Evolutionary conservation across 2,113 vertebrate genomes (phyloP), one percentile per base, ranked within the genome.

Genomic region (Pyrgilauda ruficollis): DNA sequence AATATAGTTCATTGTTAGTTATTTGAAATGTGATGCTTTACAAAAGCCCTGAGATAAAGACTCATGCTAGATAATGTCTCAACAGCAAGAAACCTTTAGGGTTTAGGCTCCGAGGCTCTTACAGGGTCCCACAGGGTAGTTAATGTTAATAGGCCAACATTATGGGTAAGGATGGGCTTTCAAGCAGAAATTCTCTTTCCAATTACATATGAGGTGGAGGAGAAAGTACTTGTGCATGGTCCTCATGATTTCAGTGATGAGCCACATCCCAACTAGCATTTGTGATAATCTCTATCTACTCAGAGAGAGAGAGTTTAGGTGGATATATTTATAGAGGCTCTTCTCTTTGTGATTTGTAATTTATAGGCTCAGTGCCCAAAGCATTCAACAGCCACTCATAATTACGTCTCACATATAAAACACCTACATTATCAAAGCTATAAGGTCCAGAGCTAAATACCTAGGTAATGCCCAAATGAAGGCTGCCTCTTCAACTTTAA

Each of bases 321-420:
- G 49, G 66, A 81, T 78, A 17, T 73, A 90, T 85, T 90, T 87
- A 78, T 20, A 84, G 53, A 59, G 37, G 35, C 16, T 81, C 41
- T 74, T 72, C 52, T 80, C 70, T 63, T 47, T 94, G 56, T 68
- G 28, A 93, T 84, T 72, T 93, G 72, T 86, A 66, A 95, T 77
- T 85, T 70, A 83, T 9, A 89, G 67, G 81, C 72, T 94, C 37
- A 56, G 47, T 13, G 79, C 24, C 55, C 58, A 94, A 87, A 88
- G 59, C 59, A 37, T 74, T 89, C 70, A 91, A 46, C 21, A 89
- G 78, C 33, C 43, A 33, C 55, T 80, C 64, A 61, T 52, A 62
- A 76, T 73, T 83, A 49, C 26, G 66, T 83, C 76, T 68, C 41
- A 72, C 44, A 61, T 41, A 35, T 72, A 93, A 58, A 10, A 1